These are phyloP conservation scores for Caerostris extrusa DNA, from an alignment of 1,140 invertebrate species.

Conservation along the genomic window DNA sequence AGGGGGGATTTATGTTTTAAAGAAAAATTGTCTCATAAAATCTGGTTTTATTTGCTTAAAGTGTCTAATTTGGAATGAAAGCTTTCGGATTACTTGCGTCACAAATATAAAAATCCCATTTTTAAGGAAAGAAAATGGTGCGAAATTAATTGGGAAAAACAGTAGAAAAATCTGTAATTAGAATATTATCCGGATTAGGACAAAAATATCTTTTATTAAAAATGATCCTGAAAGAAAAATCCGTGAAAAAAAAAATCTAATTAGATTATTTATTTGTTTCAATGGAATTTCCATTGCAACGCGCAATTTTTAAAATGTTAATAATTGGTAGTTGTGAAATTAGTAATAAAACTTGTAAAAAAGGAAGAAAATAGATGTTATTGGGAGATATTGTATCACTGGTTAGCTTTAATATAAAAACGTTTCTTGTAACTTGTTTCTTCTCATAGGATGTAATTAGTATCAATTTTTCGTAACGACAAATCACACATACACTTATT, in stretches of 20 bases:
- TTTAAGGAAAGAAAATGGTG: neutral
- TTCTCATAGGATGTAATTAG: too few species aligned
- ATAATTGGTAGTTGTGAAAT: too few species aligned
- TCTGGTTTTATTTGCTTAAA: neutral
- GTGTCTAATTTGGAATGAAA: slow-evolving; percentile 9
- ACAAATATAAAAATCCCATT: neutral
- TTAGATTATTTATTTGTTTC: neutral
- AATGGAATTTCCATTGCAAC: neutral
- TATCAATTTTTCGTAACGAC: too few species aligned
- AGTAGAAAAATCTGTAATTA: neutral
- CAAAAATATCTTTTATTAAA: neutral
- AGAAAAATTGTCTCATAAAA: slow-evolving; percentile 2
- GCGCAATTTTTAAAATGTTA: neutral
- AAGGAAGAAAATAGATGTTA: too few species aligned
- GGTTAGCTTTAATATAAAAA: too few species aligned
- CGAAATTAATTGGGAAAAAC: neutral
- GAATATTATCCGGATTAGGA: neutral
- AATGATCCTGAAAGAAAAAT: neutral
- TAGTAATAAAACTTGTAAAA: too few species aligned
- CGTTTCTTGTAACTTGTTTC: too few species aligned
- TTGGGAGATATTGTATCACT: too few species aligned
- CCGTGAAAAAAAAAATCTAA: neutral
- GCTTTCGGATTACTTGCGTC: neutral
- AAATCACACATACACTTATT: too few species aligned
- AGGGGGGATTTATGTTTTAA: neutral